Evolutionary conservation across 2,797 vertebrate genomes (phyloP), one percentile per base, ranked within the genome.

Genomic region (Picus viridis): DNA sequence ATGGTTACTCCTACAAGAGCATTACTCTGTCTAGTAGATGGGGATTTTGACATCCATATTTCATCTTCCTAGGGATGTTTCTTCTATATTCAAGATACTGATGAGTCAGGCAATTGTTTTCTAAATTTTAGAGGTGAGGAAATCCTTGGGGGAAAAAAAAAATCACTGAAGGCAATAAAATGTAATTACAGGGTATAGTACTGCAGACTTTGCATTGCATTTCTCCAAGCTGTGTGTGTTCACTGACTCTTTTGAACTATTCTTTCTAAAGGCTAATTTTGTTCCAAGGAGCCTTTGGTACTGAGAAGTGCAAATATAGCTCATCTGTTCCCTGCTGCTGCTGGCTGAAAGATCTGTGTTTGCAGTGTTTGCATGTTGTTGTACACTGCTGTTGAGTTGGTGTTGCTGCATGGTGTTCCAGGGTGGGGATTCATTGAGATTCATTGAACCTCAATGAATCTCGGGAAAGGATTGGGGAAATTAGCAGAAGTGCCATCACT

Each of bases 401-500:
- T 7, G 6, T 34, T 76, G 32, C 69, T 4, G 7, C 24, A 8
- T 47, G n/a, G 39, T 83, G 65, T 74, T 91, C 27, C 22, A 73
- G 83, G 80, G 47, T 61, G 86, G 78, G 72, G 80, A 63, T 85
- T 80, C 51, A 54, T 9, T 32, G 53, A 75, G 24, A 22, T 70
- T 89, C 57, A 15, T 34, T 86, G 80, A 89, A 85, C 39, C 39
- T 39, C 39, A 39, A 39, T 39, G 39, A 39, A 12, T 39, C 39
- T 39, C 12, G 12, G 39, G 39, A 39, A 83, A 54, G 43, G 53
- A 24, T 57, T 95, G 75, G 69, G 39, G 75, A 87, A 87, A 93
- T 95, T 90, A 96, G 34, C 34, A 83, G 43, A 85, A 95, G 49
- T 64, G 39, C 70, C 82, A 86, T 93, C 72, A 43, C 90, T 96